Percentiles rank a stretch among this genome's conserved stretches.
Conservation (phyloP, 2,113 vertebrate genomes). For the Ondatra zibethicus region DNA sequence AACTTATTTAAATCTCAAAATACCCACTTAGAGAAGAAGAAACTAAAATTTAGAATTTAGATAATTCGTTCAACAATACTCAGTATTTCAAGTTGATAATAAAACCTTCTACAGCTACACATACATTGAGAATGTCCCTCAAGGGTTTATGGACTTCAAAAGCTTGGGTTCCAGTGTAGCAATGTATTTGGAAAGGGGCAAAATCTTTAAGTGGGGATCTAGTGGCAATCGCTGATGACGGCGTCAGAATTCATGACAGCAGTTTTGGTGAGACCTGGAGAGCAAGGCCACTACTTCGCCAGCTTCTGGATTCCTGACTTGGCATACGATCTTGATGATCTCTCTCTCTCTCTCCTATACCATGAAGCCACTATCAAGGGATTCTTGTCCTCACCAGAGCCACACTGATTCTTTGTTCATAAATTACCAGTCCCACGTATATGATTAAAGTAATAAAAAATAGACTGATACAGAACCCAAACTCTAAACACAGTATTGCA, state of each 20-base stretch:
- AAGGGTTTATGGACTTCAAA: neutral
- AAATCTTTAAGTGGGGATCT: neutral
- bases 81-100: neutral
- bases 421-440: neutral
- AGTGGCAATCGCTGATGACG: neutral
- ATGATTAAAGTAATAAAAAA: neutral
- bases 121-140: neutral
- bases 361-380: neutral
- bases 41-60: neutral
- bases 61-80: conserved; percentile 5
- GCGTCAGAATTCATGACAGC: neutral
- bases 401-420: neutral
- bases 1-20: conserved; percentile 25
- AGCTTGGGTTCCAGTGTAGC: neutral
- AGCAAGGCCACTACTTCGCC: neutral
- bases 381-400: neutral
- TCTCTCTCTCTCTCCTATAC: too few species aligned
- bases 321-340: neutral
- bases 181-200: neutral
- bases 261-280: neutral
- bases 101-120: neutral
- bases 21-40: neutral
- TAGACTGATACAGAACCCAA: neutral
- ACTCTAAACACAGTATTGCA: neutral
- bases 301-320: neutral